A percentile compares a stretch with the other conserved stretches of the same genome.
These are phyloP conservation scores for Neoscelio sp. DNA, from an alignment of 2,888 invertebrate genomes.

Conservation along the genomic window DNA sequence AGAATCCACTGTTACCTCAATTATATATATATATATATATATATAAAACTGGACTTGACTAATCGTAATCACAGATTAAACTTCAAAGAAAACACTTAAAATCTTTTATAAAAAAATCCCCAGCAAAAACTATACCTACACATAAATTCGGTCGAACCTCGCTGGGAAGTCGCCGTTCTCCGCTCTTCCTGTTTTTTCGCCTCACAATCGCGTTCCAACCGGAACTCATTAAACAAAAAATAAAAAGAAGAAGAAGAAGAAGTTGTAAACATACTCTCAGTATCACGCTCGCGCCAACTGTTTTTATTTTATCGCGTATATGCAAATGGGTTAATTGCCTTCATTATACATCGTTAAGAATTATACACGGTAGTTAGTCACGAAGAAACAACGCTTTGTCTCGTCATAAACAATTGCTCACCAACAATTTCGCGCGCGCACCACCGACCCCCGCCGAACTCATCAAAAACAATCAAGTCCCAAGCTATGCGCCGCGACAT, in stretches of 20 bases:
- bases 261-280: slow-evolving; percentile 36
- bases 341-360: slow-evolving; percentile 56
- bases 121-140: slow-evolving; percentile 36
- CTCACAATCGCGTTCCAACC: too few relatives aligned
- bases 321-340: slow-evolving; percentile 68
- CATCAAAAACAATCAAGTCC: slow-evolving; percentile 38
- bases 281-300: slow-evolving; percentile 51
- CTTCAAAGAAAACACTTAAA: too few relatives aligned
- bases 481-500: slow-evolving; percentile 1
- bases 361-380: slow-evolving; percentile 67
- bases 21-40: too few relatives aligned
- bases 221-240: slow-evolving; percentile 18
- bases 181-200: slow-evolving; percentile 7
- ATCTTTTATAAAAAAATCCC: slow-evolving; percentile 20
- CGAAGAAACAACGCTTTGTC: slow-evolving; percentile 62
- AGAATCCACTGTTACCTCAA: too few relatives aligned
- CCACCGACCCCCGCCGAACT: slow-evolving; percentile 30
- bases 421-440: slow-evolving; percentile 20
- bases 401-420: slow-evolving; percentile 31
- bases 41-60: too few relatives aligned
- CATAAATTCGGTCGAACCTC: slow-evolving; percentile 13
- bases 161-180: slow-evolving; percentile 14
- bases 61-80: too few relatives aligned
- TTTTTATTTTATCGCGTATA: slow-evolving; percentile 56
- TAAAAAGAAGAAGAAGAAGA: slow-evolving; percentile 10